A percentile compares a stretch with the other conserved stretches of the same genome.
These are phyloP conservation scores for Corbicula japonica DNA, from an alignment of 2,888 invertebrate species.

Conservation along the genomic window DNA sequence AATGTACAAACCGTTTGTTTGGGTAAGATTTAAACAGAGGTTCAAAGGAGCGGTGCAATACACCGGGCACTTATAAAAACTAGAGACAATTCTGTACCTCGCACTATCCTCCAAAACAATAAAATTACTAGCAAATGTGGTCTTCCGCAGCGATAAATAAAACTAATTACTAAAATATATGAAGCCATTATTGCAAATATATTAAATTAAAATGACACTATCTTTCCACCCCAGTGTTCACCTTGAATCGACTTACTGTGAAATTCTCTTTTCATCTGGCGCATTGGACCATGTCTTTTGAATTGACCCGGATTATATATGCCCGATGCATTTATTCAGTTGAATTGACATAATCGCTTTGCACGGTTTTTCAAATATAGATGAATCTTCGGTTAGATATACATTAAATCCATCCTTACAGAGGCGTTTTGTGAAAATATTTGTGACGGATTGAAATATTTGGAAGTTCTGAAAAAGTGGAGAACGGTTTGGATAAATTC, in stretches of 20 bases:
- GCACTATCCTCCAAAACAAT: too few species aligned
- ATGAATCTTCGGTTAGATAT: too few species aligned
- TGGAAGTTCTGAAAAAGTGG: neutral
- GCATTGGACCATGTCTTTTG: constrained; percentile 18
- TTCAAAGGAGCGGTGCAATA: too few species aligned
- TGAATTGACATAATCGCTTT: constrained; percentile 29
- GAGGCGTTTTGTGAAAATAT: neutral
- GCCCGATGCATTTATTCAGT: constrained; percentile 23
- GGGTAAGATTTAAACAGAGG: too few species aligned
- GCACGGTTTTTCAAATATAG: neutral
- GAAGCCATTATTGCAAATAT: too few species aligned
- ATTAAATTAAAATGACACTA: too few species aligned
- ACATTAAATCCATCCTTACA: neutral
- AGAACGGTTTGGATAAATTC: neutral
- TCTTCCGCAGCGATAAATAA: too few species aligned
- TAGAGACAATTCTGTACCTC: too few species aligned
- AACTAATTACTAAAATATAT: too few species aligned
- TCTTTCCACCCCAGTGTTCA: constrained; percentile 23
- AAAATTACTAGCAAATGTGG: too few species aligned
- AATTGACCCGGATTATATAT: constrained; percentile 25
- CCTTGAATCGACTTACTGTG: constrained; percentile 15
- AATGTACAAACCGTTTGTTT: too few species aligned
- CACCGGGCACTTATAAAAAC: too few species aligned
- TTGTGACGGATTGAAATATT: neutral
- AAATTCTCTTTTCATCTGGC: constrained; percentile 18